Evolutionary conservation across 2,797 vertebrate species (phyloP).

Genomic region (Merluccius polli): DNA sequence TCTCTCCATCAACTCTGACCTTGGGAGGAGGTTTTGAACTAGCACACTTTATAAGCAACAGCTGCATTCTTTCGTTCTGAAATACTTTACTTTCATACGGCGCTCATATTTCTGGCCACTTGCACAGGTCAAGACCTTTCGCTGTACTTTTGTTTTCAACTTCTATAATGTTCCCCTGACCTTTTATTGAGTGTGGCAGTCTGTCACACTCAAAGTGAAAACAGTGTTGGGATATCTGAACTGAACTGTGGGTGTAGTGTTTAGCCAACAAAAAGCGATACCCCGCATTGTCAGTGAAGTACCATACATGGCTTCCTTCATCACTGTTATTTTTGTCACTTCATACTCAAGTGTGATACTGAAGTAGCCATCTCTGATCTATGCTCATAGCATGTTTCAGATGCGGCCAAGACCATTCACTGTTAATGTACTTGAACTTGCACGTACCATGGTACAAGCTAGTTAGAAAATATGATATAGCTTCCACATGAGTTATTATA

Average conservation of each 20-base stretch:
- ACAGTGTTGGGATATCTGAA: conserved; percentile 39
- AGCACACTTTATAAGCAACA: conserved; percentile 68
- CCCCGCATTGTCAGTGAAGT: neutral
- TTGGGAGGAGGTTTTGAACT: conserved; percentile 65
- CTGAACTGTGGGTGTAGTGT: conserved; percentile 30
- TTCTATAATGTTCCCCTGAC: conserved; percentile 57
- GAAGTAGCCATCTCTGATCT: neutral
- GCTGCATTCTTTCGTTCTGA: conserved; percentile 60
- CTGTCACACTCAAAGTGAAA: conserved; percentile 28
- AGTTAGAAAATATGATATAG: neutral
- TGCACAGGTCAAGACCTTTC: conserved; percentile 52
- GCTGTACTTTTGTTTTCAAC: conserved; percentile 57
- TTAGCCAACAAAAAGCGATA: neutral
- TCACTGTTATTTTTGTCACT: neutral
- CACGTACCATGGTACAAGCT: neutral
- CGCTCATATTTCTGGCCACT: conserved; percentile 61
- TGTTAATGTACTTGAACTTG: neutral
- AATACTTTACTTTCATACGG: conserved; percentile 57
- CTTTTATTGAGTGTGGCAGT: conserved; percentile 63
- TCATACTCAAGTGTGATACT: neutral
- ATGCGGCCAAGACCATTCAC: neutral
- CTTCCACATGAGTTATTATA: neutral
- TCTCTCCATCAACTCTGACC: conserved; percentile 66
- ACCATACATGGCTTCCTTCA: neutral
- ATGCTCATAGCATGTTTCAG: neutral